Percentiles rank a stretch among this genome's conserved stretches.
Conservation (phyloP, 2,113 vertebrate genomes). For the Sapayoa aenigma region DNA sequence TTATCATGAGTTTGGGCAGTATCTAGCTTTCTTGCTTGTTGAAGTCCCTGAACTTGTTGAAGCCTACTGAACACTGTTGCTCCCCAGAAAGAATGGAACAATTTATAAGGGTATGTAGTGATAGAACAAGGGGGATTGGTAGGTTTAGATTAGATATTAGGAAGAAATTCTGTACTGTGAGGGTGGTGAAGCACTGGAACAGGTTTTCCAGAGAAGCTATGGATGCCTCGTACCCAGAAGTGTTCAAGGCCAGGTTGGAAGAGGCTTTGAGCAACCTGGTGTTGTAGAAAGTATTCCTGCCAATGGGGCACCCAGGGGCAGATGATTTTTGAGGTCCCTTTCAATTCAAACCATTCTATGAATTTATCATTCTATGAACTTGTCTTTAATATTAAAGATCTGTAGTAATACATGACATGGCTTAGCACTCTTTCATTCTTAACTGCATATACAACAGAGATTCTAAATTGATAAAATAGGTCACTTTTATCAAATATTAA, state of each 20-base stretch:
- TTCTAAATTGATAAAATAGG: background rate
- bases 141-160: background rate
- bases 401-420: background rate
- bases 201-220: background rate
- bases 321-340: background rate
- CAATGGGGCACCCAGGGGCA: background rate
- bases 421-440: background rate
- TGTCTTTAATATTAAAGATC: background rate
- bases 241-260: background rate
- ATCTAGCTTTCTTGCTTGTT: background rate
- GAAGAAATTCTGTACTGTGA: background rate
- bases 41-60: background rate
- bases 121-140: background rate
- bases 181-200: background rate
- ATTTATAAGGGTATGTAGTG: background rate
- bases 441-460: background rate
- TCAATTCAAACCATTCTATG: background rate
- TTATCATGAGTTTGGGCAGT: background rate
- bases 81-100: background rate
- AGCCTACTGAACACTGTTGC: background rate
- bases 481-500: background rate
- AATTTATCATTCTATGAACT: too few relatives aligned
- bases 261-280: background rate
- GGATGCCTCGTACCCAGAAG: background rate
- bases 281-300: too few relatives aligned